These are phyloP conservation scores for Xenentodon cancila DNA, from an alignment of 2,797 vertebrate genomes.

Conservation along the genomic window DNA sequence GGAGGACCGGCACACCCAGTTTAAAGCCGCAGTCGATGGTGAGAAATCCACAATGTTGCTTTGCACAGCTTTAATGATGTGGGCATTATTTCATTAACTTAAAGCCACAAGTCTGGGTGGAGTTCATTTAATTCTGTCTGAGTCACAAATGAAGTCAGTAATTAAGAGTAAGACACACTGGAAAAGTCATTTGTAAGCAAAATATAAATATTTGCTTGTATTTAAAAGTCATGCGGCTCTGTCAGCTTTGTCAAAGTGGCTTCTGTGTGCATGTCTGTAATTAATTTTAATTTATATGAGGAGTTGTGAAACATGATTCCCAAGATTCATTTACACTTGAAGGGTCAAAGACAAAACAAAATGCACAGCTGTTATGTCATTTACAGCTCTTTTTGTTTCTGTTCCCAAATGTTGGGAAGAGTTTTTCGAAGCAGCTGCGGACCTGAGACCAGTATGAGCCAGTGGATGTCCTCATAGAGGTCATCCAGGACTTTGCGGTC, in stretches of 20 bases:
- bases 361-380: not conserved
- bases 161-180: slow-evolving; percentile 24
- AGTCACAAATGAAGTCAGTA: slow-evolving; percentile 27
- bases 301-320: slow-evolving; percentile 1
- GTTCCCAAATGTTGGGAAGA: not conserved
- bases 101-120: slow-evolving; percentile 34
- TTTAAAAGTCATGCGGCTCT: not conserved
- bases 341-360: not conserved
- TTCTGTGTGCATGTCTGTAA: not conserved
- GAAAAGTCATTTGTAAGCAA: slow-evolving; percentile 32
- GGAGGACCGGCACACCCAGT: not conserved
- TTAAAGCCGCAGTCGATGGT: not conserved
- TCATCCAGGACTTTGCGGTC: slow-evolving; percentile 95
- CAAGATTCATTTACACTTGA: slow-evolving; percentile 1
- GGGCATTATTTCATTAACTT: slow-evolving; percentile 27
- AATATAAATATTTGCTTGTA: slow-evolving; percentile 34
- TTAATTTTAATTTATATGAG: slow-evolving; percentile 7
- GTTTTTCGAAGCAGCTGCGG: slow-evolving; percentile 13
- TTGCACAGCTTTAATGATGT: slow-evolving; percentile 14
- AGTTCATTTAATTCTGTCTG: slow-evolving; percentile 13
- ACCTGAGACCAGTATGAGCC: slow-evolving; percentile 99
- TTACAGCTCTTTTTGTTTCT: not conserved
- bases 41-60: slow-evolving; percentile 9
- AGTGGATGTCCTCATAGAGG: slow-evolving; percentile 99
- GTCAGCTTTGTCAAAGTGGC: slow-evolving; percentile 7